A percentile compares a stretch with the other conserved stretches of the same genome.
Conservation (phyloP, 2,113 vertebrate species). For the Gymnogyps californianus region DNA sequence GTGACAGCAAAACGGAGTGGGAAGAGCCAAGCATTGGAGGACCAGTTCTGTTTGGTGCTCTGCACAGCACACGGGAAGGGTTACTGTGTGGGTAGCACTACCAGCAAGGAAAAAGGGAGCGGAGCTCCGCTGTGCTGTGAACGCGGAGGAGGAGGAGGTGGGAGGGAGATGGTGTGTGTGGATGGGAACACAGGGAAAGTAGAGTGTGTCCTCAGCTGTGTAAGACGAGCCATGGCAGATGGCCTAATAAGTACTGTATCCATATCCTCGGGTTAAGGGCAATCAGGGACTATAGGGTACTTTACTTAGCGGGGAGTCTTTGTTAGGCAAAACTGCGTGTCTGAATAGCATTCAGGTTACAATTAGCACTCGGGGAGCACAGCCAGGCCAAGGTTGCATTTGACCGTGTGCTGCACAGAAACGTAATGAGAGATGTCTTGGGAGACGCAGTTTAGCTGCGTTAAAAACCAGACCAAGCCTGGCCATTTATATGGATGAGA, state of each 20-base stretch:
- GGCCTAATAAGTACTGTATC: neutral
- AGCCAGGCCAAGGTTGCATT: neutral
- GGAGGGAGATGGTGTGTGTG: neutral
- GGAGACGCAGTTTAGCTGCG: neutral
- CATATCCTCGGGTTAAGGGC: neutral
- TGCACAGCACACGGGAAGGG: neutral
- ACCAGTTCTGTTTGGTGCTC: neutral
- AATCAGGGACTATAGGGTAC: neutral
- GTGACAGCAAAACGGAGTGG: neutral
- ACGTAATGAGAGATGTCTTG: neutral
- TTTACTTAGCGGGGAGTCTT: neutral
- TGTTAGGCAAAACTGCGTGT: neutral
- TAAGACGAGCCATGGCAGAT: neutral
- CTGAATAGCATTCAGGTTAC: neutral
- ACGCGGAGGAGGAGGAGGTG: accelerated
- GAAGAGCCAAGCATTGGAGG: neutral
- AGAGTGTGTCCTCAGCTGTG: neutral
- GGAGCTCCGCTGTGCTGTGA: neutral
- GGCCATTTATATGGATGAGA: neutral
- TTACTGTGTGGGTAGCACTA: neutral
- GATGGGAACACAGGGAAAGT: neutral
- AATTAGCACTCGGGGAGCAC: neutral
- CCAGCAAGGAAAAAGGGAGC: neutral
- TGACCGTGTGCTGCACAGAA: neutral
- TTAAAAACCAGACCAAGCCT: neutral